These are phyloP conservation scores for Carduelis carduelis DNA, from an alignment of 2,797 vertebrate genomes.

Conservation along the genomic window DNA sequence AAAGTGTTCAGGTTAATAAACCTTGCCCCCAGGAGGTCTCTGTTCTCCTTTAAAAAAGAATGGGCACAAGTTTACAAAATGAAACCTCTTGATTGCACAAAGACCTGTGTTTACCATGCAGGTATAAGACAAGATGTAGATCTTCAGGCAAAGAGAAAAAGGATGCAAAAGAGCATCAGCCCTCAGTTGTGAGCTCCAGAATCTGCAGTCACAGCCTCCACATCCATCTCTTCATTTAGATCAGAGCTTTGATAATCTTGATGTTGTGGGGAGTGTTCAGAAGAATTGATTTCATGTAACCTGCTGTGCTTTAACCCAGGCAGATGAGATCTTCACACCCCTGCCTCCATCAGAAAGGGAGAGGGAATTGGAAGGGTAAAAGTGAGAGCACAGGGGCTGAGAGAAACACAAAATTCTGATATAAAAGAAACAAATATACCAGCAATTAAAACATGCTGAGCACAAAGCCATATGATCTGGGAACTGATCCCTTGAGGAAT, in stretches of 20 bases:
- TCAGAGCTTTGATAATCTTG: not conserved
- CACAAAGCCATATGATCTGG: not conserved
- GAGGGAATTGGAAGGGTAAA: not conserved
- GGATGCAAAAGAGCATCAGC: not conserved
- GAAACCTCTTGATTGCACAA: not conserved
- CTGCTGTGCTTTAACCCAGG: not conserved
- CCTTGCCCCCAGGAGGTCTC: not conserved
- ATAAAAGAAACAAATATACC: not conserved
- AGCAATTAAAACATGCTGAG: not conserved
- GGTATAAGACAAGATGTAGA: not conserved
- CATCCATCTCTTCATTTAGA: not conserved
- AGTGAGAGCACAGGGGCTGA: not conserved
- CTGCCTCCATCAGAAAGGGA: not conserved
- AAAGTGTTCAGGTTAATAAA: not conserved
- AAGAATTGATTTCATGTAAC: not conserved
- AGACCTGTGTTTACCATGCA: not conserved
- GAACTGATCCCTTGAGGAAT: not conserved
- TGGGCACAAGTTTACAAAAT: not conserved
- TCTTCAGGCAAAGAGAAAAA: not conserved
- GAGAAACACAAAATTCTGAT: not conserved
- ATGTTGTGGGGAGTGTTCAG: not conserved
- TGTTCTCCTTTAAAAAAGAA: not conserved
- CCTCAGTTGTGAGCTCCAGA: fast-evolving
- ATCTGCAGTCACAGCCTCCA: not conserved
- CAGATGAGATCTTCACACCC: not conserved